Percentiles rank a stretch among this genome's conserved stretches.
Evolutionary conservation across 2,888 invertebrate species (phyloP).

Genomic region (Drosophila kokeensis): DNA sequence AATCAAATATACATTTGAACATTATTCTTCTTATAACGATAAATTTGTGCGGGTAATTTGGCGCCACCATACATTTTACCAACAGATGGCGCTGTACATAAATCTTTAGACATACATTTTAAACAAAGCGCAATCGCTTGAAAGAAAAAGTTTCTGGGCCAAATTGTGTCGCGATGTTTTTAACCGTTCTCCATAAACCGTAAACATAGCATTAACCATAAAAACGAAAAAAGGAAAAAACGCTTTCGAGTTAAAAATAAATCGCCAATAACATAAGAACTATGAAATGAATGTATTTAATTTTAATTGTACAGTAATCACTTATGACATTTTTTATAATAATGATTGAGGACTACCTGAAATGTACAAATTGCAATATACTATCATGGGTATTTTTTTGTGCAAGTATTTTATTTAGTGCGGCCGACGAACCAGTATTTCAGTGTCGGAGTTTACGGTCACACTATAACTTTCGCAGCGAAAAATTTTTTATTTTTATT

Average conservation of each 20-base stretch:
- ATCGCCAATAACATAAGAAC: neutral
- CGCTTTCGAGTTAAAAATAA: neutral
- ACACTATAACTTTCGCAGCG: constrained; percentile 55
- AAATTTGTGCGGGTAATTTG: neutral
- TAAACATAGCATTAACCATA: neutral
- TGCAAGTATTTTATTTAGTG: neutral
- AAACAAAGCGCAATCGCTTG: neutral
- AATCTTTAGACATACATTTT: too few species aligned
- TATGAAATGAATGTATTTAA: neutral
- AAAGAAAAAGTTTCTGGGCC: too few species aligned
- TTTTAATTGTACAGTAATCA: neutral
- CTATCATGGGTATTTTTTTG: constrained; percentile 30
- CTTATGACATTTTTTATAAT: too few species aligned
- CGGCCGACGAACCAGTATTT: constrained; percentile 35
- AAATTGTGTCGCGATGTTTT: neutral
- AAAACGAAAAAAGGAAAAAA: neutral
- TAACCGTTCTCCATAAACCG: neutral
- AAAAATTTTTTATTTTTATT: constrained; percentile 59
- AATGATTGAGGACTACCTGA: neutral
- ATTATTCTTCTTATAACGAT: neutral
- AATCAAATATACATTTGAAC: neutral
- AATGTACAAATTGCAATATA: neutral
- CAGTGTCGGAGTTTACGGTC: constrained; percentile 36
- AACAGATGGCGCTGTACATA: neutral
- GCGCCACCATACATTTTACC: neutral